Percentiles rank a stretch among this genome's conserved stretches.
phyloP scores from a whole-genome alignment of 2,888 invertebrate species.

The Willowsia nigromaculata region DNA sequence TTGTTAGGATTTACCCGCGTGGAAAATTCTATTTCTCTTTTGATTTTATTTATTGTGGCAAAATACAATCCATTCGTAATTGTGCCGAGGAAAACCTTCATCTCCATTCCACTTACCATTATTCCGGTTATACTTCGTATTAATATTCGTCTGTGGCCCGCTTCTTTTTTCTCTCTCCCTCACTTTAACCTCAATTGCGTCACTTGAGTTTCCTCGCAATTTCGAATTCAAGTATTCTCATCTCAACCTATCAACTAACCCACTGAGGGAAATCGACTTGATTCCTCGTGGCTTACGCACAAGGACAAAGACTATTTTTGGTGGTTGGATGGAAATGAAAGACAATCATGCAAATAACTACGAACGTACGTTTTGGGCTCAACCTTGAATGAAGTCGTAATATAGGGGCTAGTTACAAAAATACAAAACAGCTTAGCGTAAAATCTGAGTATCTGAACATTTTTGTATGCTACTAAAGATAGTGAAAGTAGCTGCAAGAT shows the following conservation, averaged over 20 bases:
- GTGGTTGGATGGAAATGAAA: neutral
- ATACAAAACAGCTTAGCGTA: neutral
- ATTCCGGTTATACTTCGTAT: neutral
- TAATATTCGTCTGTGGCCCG: neutral
- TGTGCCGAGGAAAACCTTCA: neutral
- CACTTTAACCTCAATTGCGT: neutral
- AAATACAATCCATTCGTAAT: neutral
- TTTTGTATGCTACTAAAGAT: neutral
- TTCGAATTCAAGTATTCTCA: slow-evolving; percentile 1
- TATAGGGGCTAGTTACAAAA: neutral
- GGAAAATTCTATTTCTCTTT: neutral
- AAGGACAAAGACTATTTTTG: neutral
- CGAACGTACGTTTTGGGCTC: neutral
- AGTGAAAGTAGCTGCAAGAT: neutral
- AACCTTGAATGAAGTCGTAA: neutral
- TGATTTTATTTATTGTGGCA: neutral
- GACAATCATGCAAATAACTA: neutral
- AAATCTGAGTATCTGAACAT: neutral
- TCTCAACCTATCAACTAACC: neutral
- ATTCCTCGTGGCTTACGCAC: neutral
- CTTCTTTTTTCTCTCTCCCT: too few relatives aligned
- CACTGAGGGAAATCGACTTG: neutral
- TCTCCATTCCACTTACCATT: neutral
- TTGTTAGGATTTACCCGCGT: neutral
- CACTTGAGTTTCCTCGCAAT: slow-evolving; percentile 18